Conservation (phyloP, 2,888 invertebrate genomes). For the Doris montereyensis region DNA sequence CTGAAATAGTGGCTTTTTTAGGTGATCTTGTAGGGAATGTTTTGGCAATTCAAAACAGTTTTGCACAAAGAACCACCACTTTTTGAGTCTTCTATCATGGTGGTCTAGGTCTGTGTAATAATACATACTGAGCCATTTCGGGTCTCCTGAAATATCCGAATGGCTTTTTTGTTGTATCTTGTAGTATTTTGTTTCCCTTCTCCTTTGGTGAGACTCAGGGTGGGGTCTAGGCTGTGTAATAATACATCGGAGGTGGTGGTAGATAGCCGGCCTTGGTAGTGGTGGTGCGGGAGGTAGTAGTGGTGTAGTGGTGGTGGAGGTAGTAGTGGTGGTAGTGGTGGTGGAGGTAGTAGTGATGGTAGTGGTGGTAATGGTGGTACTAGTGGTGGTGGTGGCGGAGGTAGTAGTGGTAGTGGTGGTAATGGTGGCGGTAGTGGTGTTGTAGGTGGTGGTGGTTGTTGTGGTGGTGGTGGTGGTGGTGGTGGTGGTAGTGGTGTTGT, state of each 20-base stretch:
- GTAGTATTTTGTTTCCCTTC: no score
- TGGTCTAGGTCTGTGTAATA: no score
- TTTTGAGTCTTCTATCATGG: no score
- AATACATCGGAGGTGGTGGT: no score
- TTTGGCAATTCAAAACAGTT: no score
- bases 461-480: constrained; percentile 29
- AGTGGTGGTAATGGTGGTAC: constrained; percentile 25
- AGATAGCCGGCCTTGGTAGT: constrained; percentile 22
- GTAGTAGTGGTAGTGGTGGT: constrained; percentile 34
- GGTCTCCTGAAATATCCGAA: no score
- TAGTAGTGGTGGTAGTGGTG: constrained; percentile 14
- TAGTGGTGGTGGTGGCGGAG: constrained; percentile 25
- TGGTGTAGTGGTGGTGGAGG: not conserved
- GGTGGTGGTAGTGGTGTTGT: not conserved
- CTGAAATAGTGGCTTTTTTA: constrained; percentile 2
- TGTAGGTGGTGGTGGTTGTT: constrained; percentile 17
- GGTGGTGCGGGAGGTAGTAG: constrained; percentile 25
- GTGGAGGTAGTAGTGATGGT: constrained; percentile 14
- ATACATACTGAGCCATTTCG: no score
- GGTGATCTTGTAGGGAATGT: no score
- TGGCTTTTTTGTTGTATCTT: no score
- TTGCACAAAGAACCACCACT: no score
- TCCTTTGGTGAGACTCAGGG: no score
- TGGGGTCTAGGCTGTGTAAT: no score
- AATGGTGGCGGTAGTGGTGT: constrained; percentile 22